A percentile compares a stretch with the other conserved stretches of the same genome.
phyloP scores from a whole-genome alignment of 30 jellyfish, hydroid and myxozoan species.

The Phacellophora camtschatica region DNA sequence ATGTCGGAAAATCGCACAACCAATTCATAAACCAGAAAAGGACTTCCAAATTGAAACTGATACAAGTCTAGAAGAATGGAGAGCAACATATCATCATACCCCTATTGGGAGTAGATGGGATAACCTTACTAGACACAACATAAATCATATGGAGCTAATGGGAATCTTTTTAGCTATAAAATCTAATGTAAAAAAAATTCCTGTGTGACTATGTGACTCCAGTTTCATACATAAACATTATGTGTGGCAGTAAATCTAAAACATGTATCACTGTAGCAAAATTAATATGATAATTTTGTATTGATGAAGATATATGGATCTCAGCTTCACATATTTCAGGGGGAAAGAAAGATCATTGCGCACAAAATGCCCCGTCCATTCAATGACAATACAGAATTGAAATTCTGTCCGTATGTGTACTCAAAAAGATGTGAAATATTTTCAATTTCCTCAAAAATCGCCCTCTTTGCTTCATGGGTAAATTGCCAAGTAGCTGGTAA shows the following conservation, averaged over 20 bases:
- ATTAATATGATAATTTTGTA: conserved; percentile 39
- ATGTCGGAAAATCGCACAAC: background rate
- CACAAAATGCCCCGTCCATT: conserved; percentile 49
- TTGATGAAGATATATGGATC: conserved; percentile 34
- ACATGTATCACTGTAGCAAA: background rate
- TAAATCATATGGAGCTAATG: conserved; percentile 39
- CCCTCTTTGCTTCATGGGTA: conserved; percentile 45
- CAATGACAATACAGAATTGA: conserved; percentile 52
- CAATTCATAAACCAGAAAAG: background rate
- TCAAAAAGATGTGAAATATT: background rate
- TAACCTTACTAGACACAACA: background rate
- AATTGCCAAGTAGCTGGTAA: too few relatives aligned
- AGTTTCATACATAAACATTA: conserved; percentile 23
- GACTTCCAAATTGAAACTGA: conserved; percentile 34
- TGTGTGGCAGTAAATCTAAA: conserved; percentile 39
- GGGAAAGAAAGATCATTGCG: conserved; percentile 32
- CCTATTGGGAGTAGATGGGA: conserved; percentile 57
- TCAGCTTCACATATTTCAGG: conserved; percentile 65
- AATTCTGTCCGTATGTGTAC: conserved; percentile 20
- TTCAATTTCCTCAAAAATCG: conserved; percentile 28
- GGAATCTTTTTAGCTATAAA: conserved; percentile 3
- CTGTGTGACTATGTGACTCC: conserved; percentile 33
- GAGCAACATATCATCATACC: conserved; percentile 21
- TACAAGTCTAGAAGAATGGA: conserved; percentile 74
- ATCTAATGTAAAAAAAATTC: background rate